A percentile compares a stretch with the other conserved stretches of the same genome.
These are phyloP conservation scores for Bimastos eiseni DNA, from an alignment of 2,888 invertebrate genomes.

Conservation along the genomic window DNA sequence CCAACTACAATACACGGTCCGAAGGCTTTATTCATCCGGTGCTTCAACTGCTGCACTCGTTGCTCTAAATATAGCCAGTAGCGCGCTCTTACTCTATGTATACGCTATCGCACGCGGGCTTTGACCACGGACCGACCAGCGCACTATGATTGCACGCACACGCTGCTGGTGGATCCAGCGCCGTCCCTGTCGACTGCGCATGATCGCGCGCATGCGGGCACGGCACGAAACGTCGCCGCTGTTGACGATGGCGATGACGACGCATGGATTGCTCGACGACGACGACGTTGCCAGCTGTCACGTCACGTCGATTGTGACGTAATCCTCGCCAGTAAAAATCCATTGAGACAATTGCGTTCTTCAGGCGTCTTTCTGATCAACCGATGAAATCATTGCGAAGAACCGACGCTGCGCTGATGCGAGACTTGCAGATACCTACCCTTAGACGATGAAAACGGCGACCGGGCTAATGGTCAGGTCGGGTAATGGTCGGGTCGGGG, in stretches of 20 bases:
- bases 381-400: slow-evolving; percentile 8
- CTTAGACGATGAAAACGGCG: background rate
- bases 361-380: background rate
- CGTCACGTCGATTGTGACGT: background rate
- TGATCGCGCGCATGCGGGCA: background rate
- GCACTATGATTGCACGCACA: background rate
- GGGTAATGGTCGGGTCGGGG: no score
- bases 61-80: background rate
- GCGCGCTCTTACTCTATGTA: background rate
- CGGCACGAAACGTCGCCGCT: background rate
- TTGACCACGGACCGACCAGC: background rate
- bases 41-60: background rate
- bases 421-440: background rate
- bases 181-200: background rate
- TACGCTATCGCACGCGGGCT: background rate
- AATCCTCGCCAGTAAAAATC: slow-evolving; percentile 7
- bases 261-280: background rate
- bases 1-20: background rate
- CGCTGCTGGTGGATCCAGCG: background rate
- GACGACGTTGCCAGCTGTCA: background rate
- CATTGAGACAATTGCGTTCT: slow-evolving; percentile 23
- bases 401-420: background rate
- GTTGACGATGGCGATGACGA: background rate
- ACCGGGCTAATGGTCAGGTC: background rate
- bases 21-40: background rate